Evolutionary conservation across 1,140 invertebrate genomes (phyloP).

Genomic region (Mylabris phalerata): DNA sequence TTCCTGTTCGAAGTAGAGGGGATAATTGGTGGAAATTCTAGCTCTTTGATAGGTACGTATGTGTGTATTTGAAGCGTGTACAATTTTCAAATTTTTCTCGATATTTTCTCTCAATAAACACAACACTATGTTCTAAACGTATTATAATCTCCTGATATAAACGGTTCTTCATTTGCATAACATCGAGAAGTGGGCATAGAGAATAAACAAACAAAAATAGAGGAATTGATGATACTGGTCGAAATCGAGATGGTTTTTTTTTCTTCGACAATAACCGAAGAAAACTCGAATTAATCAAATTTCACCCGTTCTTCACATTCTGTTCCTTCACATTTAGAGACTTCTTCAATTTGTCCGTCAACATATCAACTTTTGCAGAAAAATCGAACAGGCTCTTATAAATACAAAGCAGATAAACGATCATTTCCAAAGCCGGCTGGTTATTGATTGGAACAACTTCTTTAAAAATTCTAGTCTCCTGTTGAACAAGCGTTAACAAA

Average conservation of each 20-base stretch:
- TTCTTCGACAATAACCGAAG: no score
- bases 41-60: no score
- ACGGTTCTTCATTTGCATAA: constrained; percentile 29
- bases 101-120: neutral
- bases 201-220: neutral
- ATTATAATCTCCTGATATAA: constrained; percentile 22
- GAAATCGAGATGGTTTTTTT: no score
- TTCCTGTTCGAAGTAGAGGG: no score
- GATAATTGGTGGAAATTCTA: no score
- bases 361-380: constrained; percentile 28
- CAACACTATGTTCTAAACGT: neutral
- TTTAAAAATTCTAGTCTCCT: constrained; percentile 20
- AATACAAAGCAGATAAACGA: neutral
- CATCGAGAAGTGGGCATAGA: constrained; percentile 7
- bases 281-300: no score
- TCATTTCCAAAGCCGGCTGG: neutral
- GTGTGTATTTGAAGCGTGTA: no score
- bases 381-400: constrained; percentile 10
- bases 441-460: neutral
- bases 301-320: neutral
- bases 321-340: neutral
- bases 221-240: neutral
- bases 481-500: constrained; percentile 30
- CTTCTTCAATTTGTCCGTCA: constrained; percentile 8
- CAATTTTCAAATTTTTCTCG: no score